phyloP scores from a whole-genome alignment of 2,888 invertebrate species.

The Ptilodon capucinus region DNA sequence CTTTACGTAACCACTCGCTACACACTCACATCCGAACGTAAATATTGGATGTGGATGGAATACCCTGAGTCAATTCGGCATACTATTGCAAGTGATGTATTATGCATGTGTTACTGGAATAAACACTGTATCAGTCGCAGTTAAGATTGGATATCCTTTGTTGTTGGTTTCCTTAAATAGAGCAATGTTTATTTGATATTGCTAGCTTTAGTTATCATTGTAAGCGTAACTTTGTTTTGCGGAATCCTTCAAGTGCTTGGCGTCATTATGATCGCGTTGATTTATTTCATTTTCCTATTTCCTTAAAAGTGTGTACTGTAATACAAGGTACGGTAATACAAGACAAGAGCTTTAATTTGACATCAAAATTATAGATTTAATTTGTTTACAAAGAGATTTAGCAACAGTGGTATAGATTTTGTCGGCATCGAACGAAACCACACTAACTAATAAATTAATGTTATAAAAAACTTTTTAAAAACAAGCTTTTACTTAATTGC shows the following conservation, averaged over 20 bases:
- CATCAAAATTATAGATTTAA: too few relatives aligned
- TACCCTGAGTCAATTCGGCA: constrained; percentile 61
- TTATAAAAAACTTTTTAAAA: too few relatives aligned
- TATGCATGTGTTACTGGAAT: constrained; percentile 14
- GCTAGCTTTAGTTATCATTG: constrained; percentile 12
- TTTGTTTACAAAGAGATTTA: too few relatives aligned
- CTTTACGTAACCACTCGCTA: constrained; percentile 15
- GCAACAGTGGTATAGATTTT: too few relatives aligned
- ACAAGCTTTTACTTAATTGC: too few relatives aligned
- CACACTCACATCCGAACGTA: constrained; percentile 35
- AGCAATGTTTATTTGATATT: constrained; percentile 5
- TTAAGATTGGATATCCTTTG: constrained; percentile 9
- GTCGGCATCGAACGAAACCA: too few relatives aligned
- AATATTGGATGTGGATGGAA: constrained; percentile 60
- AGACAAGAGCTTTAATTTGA: too few relatives aligned
- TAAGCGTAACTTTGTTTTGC: constrained; percentile 7
- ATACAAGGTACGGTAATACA: too few relatives aligned
- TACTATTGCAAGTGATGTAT: constrained; percentile 58
- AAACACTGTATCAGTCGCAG: constrained; percentile 13
- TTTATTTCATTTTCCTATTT: constrained; percentile 15
- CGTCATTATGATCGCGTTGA: background rate
- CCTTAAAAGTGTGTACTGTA: background rate
- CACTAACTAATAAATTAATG: too few relatives aligned
- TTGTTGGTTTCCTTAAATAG: background rate
- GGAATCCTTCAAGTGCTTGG: constrained; percentile 11